A percentile compares a stretch with the other conserved stretches of the same genome.
phyloP scores from a whole-genome alignment of 2,888 invertebrate genomes.

The Listrodromus nycthemerus region DNA sequence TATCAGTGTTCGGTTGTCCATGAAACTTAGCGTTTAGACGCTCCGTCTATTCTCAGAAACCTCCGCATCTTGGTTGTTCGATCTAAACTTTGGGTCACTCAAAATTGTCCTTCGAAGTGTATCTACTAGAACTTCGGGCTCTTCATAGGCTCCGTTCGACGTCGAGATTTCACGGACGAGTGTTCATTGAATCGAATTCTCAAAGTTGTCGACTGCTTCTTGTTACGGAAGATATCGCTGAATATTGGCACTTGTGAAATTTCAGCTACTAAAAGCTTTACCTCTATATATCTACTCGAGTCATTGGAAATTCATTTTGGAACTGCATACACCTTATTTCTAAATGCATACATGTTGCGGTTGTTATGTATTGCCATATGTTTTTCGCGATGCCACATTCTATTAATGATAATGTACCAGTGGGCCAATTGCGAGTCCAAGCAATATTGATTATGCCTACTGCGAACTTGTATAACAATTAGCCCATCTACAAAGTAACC shows the following conservation, averaged over 20 bases:
- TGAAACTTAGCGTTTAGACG: slow-evolving; percentile 1
- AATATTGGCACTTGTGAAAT: neutral
- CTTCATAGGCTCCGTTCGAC: slow-evolving; percentile 15
- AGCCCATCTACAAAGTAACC: neutral
- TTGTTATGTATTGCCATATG: neutral
- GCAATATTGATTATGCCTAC: neutral
- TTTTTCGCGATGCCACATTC: neutral
- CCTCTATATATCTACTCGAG: neutral
- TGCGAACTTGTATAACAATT: neutral
- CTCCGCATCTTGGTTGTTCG: slow-evolving; percentile 15
- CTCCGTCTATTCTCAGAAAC: slow-evolving; percentile 11
- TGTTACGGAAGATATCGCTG: neutral
- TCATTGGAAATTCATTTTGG: neutral
- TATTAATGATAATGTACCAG: neutral
- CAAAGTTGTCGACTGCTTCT: slow-evolving; percentile 28
- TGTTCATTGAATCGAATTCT: slow-evolving; percentile 24
- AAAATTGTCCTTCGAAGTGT: slow-evolving; percentile 30
- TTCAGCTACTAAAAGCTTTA: neutral
- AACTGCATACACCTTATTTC: neutral
- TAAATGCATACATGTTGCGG: neutral
- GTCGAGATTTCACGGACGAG: slow-evolving; percentile 32
- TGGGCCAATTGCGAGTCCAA: neutral
- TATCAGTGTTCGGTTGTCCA: neutral
- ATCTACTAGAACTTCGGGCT: neutral
- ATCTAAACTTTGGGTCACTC: slow-evolving; percentile 33